A percentile compares a stretch with the other conserved stretches of the same genome.
Conservation (phyloP, 2,797 vertebrate species). For the Malacoraja senta region DNA sequence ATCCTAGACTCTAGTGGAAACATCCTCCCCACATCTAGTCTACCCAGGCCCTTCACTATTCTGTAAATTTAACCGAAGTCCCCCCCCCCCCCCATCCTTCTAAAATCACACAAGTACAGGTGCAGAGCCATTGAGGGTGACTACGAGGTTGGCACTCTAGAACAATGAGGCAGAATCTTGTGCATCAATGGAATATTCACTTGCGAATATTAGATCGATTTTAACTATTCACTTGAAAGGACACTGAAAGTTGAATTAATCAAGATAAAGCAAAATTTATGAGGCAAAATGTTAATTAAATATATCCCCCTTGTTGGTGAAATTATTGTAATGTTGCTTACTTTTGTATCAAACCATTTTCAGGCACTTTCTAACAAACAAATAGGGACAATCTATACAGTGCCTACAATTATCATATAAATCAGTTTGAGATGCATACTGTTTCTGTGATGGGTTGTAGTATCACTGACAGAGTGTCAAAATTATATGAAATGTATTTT, state of each 20-base stretch:
- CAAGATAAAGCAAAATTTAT: not conserved
- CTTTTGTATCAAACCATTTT: not conserved
- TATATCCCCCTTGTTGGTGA: not conserved
- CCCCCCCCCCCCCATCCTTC: no score
- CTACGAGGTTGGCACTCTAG: not conserved
- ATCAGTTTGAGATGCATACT: conserved; percentile 46
- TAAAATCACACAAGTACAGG: no score
- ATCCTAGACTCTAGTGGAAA: no score
- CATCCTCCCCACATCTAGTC: no score
- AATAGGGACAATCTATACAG: not conserved
- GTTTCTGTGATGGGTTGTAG: conserved; percentile 49
- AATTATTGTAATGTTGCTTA: not conserved
- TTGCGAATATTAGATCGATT: not conserved
- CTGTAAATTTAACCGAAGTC: no score
- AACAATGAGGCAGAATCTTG: not conserved
- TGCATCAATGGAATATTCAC: not conserved
- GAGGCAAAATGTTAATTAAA: not conserved
- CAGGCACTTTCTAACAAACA: not conserved
- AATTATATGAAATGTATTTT: conserved; percentile 45
- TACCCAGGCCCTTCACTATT: no score
- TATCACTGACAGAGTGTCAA: conserved; percentile 44
- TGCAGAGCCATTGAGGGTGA: no score
- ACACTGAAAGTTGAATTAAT: not conserved
- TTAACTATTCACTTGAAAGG: not conserved
- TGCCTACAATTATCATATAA: conserved; percentile 44